phyloP scores from a whole-genome alignment of 2,113 vertebrate species.

The Ceyx margarethae region DNA sequence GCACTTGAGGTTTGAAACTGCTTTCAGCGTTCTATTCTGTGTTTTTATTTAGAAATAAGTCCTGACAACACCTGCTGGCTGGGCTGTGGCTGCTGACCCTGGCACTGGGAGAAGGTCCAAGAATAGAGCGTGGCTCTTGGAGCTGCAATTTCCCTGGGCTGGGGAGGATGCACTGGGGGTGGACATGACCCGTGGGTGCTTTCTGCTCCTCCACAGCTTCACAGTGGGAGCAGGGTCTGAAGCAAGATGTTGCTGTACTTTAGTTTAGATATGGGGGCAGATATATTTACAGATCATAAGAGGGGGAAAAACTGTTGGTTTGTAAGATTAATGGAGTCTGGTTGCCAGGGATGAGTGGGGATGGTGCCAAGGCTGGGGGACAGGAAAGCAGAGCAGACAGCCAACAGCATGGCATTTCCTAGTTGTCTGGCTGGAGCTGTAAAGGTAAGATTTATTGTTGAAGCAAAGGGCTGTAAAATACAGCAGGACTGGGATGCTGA shows the following conservation, averaged over 20 bases:
- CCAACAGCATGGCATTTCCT: background rate
- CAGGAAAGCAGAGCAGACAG: background rate
- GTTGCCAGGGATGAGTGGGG: background rate
- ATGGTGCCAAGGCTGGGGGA: background rate
- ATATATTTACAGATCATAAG: background rate
- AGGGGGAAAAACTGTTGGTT: background rate
- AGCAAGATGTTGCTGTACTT: background rate
- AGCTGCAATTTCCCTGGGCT: fast-evolving
- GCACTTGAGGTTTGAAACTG: background rate
- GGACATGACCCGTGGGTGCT: background rate
- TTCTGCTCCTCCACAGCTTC: background rate
- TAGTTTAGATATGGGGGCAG: background rate
- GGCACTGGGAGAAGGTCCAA: background rate
- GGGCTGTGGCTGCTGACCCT: background rate
- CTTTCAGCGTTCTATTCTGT: background rate
- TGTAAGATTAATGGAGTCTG: background rate
- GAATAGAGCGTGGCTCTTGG: fast-evolving
- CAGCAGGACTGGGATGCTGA: background rate
- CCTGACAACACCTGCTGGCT: background rate
- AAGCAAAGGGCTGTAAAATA: background rate
- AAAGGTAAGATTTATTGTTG: background rate
- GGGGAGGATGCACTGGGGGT: background rate
- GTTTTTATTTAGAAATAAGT: background rate
- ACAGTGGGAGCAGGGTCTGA: background rate
- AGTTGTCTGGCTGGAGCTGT: background rate